These are phyloP conservation scores for Rhyacophila evoluta DNA, from an alignment of 2,888 invertebrate species.

Conservation along the genomic window DNA sequence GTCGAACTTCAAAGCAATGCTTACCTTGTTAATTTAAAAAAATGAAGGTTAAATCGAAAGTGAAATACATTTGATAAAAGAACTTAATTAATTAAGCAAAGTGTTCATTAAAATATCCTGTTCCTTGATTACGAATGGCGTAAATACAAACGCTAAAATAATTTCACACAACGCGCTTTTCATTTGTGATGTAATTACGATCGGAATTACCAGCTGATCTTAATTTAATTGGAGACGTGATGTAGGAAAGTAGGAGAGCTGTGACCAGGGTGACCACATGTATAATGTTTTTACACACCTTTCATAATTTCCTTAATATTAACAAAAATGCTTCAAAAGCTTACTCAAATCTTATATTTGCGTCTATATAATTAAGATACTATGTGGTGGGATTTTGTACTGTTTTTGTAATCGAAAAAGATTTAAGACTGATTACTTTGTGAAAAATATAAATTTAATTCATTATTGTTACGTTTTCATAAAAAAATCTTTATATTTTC, in stretches of 20 bases:
- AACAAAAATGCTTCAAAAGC: too few relatives aligned
- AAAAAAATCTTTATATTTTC: too few relatives aligned
- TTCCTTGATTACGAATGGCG: not conserved
- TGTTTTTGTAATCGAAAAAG: too few relatives aligned
- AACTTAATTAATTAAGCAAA: not conserved
- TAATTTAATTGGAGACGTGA: not conserved
- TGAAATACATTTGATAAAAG: not conserved
- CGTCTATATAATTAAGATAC: too few relatives aligned
- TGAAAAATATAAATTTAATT: too few relatives aligned
- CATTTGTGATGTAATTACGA: conserved; percentile 6
- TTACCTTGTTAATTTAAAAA: not conserved
- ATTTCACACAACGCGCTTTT: not conserved
- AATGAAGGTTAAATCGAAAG: not conserved
- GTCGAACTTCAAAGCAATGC: not conserved
- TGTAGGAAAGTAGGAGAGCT: not conserved
- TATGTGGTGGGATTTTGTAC: too few relatives aligned
- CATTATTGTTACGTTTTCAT: too few relatives aligned
- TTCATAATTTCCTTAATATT: too few relatives aligned
- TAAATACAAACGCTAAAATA: not conserved
- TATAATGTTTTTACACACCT: too few relatives aligned
- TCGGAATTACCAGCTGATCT: not conserved
- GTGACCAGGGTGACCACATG: not conserved
- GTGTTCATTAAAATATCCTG: not conserved
- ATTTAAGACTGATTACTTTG: too few relatives aligned
- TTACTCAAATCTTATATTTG: too few relatives aligned